Conservation (phyloP, 1,140 invertebrate species). For the Zaprionus camerounensis region DNA sequence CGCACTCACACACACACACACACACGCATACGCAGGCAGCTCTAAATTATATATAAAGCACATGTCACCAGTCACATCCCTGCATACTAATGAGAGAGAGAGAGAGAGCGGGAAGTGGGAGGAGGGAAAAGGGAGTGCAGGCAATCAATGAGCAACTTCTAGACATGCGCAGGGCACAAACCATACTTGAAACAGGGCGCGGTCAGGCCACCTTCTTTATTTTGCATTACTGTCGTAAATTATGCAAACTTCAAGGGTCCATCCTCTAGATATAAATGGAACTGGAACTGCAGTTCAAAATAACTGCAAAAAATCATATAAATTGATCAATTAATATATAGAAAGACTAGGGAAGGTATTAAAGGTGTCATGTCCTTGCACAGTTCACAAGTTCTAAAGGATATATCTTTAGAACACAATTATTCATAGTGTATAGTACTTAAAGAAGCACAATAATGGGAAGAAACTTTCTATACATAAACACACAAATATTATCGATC, state of each 20-base stretch:
- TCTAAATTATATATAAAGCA: slow-evolving; percentile 84
- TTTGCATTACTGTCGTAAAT: slow-evolving; percentile 24
- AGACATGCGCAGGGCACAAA: slow-evolving; percentile 72
- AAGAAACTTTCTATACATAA: no score
- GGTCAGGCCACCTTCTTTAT: slow-evolving; percentile 28
- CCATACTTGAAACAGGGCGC: slow-evolving; percentile 57
- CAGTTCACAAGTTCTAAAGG: no score
- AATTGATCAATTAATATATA: background rate
- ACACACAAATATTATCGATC: no score
- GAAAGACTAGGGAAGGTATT: no score
- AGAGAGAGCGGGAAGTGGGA: background rate
- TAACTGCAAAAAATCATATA: background rate
- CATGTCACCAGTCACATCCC: slow-evolving; percentile 76
- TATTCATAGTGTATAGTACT: no score
- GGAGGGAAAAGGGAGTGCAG: slow-evolving; percentile 17
- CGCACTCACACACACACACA: background rate
- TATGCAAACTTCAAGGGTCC: slow-evolving; percentile 51
- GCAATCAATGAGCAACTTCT: slow-evolving; percentile 66
- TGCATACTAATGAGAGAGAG: slow-evolving; percentile 69
- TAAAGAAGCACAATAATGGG: no score
- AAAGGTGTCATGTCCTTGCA: no score
- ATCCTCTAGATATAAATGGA: background rate
- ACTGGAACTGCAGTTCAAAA: background rate
- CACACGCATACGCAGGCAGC: slow-evolving; percentile 22
- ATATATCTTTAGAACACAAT: no score